phyloP scores from a whole-genome alignment of 2,113 vertebrate genomes.

The Vulpes lagopus region DNA sequence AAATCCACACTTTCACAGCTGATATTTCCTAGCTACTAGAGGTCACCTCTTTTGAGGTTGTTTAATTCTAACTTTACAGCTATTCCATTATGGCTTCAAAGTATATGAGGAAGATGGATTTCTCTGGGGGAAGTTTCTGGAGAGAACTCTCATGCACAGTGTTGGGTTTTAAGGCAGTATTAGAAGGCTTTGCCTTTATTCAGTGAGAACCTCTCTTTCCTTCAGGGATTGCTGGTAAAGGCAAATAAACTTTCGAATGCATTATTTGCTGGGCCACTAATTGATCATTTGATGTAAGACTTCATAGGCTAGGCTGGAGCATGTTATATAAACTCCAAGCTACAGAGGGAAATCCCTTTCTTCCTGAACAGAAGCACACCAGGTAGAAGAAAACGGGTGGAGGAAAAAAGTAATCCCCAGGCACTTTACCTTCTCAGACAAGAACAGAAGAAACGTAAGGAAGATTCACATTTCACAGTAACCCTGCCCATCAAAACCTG shows the following conservation, averaged over 20 bases:
- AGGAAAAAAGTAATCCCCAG: background rate
- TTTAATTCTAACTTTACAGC: background rate
- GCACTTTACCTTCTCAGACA: background rate
- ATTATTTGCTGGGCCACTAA: background rate
- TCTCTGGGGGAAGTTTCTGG: background rate
- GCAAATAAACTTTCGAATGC: background rate
- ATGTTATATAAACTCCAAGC: too few species aligned
- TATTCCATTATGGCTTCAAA: background rate
- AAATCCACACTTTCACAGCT: accelerated
- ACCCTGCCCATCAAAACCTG: background rate
- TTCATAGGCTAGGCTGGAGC: background rate
- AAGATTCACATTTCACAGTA: background rate
- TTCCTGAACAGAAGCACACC: background rate
- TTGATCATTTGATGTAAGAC: background rate
- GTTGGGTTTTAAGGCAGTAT: background rate
- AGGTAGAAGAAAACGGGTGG: background rate
- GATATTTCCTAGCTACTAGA: too few species aligned
- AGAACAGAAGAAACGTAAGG: background rate
- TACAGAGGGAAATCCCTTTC: background rate
- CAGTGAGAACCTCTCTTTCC: background rate
- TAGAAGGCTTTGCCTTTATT: background rate
- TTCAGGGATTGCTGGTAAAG: background rate
- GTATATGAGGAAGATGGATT: background rate
- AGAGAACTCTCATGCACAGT: background rate
- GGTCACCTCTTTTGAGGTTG: too few species aligned